Percentiles rank a stretch among this genome's conserved stretches.
Conservation (phyloP, 2,888 invertebrate genomes). For the Phaonia tiefii region DNA sequence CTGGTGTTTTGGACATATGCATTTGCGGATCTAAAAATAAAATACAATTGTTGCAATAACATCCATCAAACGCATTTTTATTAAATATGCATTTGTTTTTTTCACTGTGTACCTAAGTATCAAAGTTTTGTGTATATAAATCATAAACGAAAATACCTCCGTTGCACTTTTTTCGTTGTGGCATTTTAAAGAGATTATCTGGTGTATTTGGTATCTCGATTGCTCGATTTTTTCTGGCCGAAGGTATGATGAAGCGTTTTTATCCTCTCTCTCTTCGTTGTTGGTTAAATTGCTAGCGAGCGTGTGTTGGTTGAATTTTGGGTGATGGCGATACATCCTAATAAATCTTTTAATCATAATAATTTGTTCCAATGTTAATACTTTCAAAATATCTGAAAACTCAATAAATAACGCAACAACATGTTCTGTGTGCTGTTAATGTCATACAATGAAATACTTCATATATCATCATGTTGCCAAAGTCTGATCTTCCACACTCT, state of each 20-base stretch:
- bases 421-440: slow-evolving; percentile 79
- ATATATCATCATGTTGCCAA: slow-evolving; percentile 75
- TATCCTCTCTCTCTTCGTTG: not conserved
- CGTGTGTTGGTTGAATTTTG: slow-evolving; percentile 24
- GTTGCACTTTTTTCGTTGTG: slow-evolving; percentile 12
- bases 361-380: slow-evolving; percentile 79
- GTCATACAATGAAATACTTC: slow-evolving; percentile 80
- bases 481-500: slow-evolving; percentile 40
- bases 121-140: slow-evolving; percentile 17
- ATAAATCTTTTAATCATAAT: slow-evolving; percentile 79
- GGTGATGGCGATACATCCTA: slow-evolving; percentile 54
- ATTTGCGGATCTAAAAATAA: no score
- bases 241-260: not conserved
- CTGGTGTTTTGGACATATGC: no score
- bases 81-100: not conserved
- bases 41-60: no score
- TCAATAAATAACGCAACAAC: slow-evolving; percentile 78
- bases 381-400: slow-evolving; percentile 79
- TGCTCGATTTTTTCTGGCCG: not conserved
- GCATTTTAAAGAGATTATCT: slow-evolving; percentile 38
- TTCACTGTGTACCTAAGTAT: slow-evolving; percentile 3
- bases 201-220: not conserved
- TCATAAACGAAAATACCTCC: slow-evolving; percentile 26
- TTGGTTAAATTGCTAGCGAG: slow-evolving; percentile 1
- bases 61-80: not conserved